Base-by-base conservation (phyloP, 2,888 invertebrate species). In the Palloptera scutellata region DNA sequence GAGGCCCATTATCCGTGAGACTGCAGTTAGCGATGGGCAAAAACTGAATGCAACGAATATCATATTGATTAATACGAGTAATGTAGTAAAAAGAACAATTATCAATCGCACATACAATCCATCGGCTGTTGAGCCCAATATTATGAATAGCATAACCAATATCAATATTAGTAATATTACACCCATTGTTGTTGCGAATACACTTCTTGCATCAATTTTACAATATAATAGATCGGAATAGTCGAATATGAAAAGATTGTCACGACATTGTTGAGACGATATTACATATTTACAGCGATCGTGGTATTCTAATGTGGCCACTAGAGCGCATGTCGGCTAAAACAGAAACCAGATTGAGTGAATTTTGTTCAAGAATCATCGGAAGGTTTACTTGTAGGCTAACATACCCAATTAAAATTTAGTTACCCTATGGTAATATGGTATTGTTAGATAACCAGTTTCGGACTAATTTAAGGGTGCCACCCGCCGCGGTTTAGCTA, bases 81-180 rank as follows among this genome's bases (percentile, higher is more conserved):
- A 51, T 48, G 42, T 58, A 40, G 19, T 15, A 13, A 9, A 42
- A n/a, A 10, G 54, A 59, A 58, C 3, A 30, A 30, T 40, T 43
- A 48, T 48, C 13, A n/a, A n/a, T 17, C 12, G 17, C 15, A 67
- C 72, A 66, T 83, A 89, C 89, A 88, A 89, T 78, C 86, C 86
- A 79, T 89, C 88, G 1, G 89, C 87, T 2, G 87, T 86, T 3
- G 86, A 84, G 5, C 87, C 89, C 51, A 89, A 81, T 15, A 86
- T 86, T 59, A 87, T 78, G 73, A 89, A 89, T 54, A 88, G 79
- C 68, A 87, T 86, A 4, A 86, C 68, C 12, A 67, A 66, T 11
- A 73, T 57, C 0, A 72, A 42, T 0, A 74, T 53, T 0, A 76
- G 60, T 0, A 72, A 4, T 1, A 70, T 11, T 8, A 75, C 61